Conservation (phyloP, 2,797 vertebrate species). For the Capromys pilorides region DNA sequence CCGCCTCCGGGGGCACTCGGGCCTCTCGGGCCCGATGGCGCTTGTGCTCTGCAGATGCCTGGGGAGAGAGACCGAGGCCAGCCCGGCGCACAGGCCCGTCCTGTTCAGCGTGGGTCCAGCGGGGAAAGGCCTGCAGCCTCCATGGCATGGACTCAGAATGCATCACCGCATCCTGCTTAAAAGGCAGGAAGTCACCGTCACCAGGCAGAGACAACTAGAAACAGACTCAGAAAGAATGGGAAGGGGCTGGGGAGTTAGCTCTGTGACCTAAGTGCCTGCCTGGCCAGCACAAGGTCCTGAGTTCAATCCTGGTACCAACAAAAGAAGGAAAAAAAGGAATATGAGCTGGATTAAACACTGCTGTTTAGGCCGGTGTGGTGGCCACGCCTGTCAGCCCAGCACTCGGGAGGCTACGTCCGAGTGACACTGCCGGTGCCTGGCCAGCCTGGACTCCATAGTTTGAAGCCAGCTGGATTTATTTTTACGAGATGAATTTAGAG, state of each 20-base stretch:
- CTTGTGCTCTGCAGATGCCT: neutral
- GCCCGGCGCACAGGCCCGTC: neutral
- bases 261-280: no score
- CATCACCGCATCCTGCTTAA: neutral
- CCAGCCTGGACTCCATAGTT: no score
- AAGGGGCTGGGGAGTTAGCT: no score
- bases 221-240: neutral
- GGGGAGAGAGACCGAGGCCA: neutral
- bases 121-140: neutral
- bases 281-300: no score
- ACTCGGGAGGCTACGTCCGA: neutral
- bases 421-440: no score
- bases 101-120: no score
- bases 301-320: no score
- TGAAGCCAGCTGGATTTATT: no score
- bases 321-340: neutral
- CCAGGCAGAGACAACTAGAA: neutral
- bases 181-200: neutral
- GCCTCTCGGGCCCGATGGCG: no score
- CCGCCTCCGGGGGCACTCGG: no score
- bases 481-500: no score
- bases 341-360: neutral
- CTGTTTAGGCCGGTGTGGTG: neutral
- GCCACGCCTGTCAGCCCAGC: neutral
- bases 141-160: neutral